phyloP scores from a whole-genome alignment of 1,140 invertebrate genomes.

The Drosophila mauritiana region DNA sequence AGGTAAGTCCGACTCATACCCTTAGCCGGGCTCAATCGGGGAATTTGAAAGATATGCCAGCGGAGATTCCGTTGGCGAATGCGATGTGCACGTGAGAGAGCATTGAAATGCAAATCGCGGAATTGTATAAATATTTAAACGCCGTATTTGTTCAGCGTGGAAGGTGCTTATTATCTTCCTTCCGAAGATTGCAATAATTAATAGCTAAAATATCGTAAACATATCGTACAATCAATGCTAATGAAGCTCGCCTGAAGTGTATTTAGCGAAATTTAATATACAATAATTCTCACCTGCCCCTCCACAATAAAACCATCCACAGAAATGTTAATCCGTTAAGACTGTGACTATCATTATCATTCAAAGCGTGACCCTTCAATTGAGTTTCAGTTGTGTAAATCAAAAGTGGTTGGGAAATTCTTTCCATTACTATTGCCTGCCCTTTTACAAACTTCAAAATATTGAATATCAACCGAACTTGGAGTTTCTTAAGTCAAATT shows the following conservation, averaged over 20 bases:
- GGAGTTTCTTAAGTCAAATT: no score
- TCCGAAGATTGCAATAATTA: slow-evolving; percentile 61
- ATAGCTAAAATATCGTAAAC: slow-evolving; percentile 48
- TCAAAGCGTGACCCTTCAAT: slow-evolving; percentile 15
- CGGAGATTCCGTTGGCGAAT: slow-evolving; percentile 17
- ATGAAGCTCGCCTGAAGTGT: slow-evolving; percentile 23
- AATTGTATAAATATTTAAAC: slow-evolving; percentile 65
- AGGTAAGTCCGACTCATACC: slow-evolving; percentile 61
- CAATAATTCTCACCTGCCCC: slow-evolving; percentile 24
- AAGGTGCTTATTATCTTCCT: slow-evolving; percentile 54
- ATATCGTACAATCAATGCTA: slow-evolving; percentile 26
- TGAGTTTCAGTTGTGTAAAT: not conserved
- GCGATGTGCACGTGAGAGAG: slow-evolving; percentile 49
- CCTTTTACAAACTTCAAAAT: no score
- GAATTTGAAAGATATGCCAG: slow-evolving; percentile 30
- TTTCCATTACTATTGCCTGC: not conserved
- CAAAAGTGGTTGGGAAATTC: not conserved
- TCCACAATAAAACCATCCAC: slow-evolving; percentile 15
- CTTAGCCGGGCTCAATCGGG: slow-evolving; percentile 30
- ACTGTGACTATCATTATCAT: slow-evolving; percentile 10
- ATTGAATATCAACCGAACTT: no score
- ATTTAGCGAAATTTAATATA: slow-evolving; percentile 18
- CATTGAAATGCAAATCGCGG: slow-evolving; percentile 69
- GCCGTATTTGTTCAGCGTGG: slow-evolving; percentile 31
- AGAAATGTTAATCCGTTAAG: slow-evolving; percentile 32